Conservation (phyloP, 2,888 invertebrate species). For the Cryptus viduatorius region DNA sequence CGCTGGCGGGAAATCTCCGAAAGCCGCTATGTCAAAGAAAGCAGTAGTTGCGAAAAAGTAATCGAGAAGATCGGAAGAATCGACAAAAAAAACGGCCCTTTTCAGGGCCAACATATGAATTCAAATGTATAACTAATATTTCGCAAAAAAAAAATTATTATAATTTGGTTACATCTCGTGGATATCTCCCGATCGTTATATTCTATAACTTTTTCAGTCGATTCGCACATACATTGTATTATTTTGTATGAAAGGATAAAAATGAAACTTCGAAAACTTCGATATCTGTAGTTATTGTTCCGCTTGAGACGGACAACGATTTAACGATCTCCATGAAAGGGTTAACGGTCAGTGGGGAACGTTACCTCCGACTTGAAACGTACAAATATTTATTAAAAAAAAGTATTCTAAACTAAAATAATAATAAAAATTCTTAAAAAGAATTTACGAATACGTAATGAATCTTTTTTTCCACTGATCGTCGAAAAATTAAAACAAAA, state of each 20-base stretch:
- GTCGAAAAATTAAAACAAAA: not conserved
- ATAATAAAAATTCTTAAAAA: no score
- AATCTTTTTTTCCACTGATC: no score
- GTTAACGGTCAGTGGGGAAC: no score
- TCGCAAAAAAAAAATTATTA: not conserved
- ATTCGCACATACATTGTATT: not conserved
- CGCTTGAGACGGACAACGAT: not conserved
- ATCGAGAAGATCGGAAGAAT: constrained; percentile 6
- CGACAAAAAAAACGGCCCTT: constrained; percentile 57
- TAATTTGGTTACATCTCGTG: no score
- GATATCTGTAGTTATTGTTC: not conserved
- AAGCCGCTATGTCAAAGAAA: constrained; percentile 70
- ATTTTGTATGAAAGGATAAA: not conserved
- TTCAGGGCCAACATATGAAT: constrained; percentile 53
- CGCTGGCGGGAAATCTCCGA: constrained; percentile 56
- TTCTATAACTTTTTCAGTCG: not conserved
- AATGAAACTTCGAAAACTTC: not conserved
- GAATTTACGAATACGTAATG: no score
- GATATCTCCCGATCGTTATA: not conserved
- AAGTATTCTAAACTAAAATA: no score
- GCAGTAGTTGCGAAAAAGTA: constrained; percentile 54
- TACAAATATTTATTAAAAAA: no score
- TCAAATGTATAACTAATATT: constrained; percentile 23
- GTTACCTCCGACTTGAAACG: no score
- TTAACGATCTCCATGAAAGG: not conserved